Base-by-base conservation (phyloP, 2,797 vertebrate species). In the Perodicticus potto region DNA sequence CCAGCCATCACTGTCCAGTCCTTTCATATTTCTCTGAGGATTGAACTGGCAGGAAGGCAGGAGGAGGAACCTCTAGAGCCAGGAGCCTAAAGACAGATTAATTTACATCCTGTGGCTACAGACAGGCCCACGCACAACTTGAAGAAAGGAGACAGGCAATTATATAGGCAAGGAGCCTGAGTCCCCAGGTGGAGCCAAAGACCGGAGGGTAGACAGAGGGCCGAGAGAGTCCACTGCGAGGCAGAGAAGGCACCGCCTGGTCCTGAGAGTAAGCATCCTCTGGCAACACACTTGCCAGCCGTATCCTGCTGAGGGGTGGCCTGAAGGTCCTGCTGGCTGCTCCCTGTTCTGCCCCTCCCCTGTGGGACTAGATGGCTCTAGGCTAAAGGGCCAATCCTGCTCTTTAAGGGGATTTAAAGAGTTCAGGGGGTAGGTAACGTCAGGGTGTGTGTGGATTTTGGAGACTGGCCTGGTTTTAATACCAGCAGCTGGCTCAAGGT, bases 21-120 rank as follows among this genome's bases (percentile, higher is more conserved):
- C 95, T 97, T 96, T 96, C 95, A 85, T 93, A 97, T 93, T 95
- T 98, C 93, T 80, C 83, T 94, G 1, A 89, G 95, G 96, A 97
- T 89, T 87, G 93, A 0, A 0, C n/a, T 76, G 81, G n/a, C 55
- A 22, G 91, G 86, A 95, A 97, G 93, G 86, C 0, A 1, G 89
- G 94, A 93, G 85, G 87, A 45, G 57, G 90, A 85, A 65, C 19
- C 43, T 87, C 86, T 91, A 0, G n/a, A 96, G 89, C 93, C 83
- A 55, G 70, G 93, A 7, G 3, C 19, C 53, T 87, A 1, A 0
- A 70, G 7, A 0, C 0, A 0, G 93, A 88, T 88, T 0, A 0
- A 43, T 63, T 82, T 84, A 65, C 65, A 61, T 85, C 10, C 0
- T 1, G 14, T 40, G 93, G 80, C 77, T 59, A 22, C n/a, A 67